These are phyloP conservation scores for Stomatorhinus walkeri DNA, from an alignment of 2,797 vertebrate genomes.

Conservation along the genomic window DNA sequence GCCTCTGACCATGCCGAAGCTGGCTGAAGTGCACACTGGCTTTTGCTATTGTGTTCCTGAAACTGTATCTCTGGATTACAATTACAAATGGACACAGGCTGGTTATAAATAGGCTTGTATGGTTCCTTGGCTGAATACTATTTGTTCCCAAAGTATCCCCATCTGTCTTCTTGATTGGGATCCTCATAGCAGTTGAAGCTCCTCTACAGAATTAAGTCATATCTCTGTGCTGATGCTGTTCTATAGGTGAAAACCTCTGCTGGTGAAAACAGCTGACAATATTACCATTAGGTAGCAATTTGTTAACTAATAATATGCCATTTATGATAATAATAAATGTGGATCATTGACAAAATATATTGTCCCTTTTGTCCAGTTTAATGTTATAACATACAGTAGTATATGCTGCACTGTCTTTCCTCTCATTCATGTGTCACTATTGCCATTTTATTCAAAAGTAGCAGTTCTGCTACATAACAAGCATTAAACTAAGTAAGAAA, in stretches of 20 bases:
- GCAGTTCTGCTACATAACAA: background rate
- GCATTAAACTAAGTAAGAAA: background rate
- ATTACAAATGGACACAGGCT: background rate
- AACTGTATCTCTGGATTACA: background rate
- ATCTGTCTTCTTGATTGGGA: constrained; percentile 66
- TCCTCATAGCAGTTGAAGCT: constrained; percentile 42
- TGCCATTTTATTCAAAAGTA: background rate
- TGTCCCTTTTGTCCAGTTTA: background rate
- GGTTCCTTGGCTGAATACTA: constrained; percentile 52
- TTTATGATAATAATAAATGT: background rate
- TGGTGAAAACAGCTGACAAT: background rate
- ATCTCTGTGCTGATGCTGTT: background rate
- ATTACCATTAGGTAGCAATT: background rate
- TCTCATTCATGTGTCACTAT: background rate
- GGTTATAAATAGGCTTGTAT: constrained; percentile 63
- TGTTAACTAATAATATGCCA: background rate
- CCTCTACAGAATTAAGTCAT: constrained; percentile 26
- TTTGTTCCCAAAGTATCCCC: constrained; percentile 55
- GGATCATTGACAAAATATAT: background rate
- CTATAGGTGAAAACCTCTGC: background rate
- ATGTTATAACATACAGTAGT: background rate
- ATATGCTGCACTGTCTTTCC: background rate
- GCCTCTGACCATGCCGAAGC: background rate
- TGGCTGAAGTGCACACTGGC: background rate
- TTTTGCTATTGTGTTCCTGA: background rate